phyloP scores from a whole-genome alignment of 2,888 invertebrate genomes.

The Drosophila basisetae region DNA sequence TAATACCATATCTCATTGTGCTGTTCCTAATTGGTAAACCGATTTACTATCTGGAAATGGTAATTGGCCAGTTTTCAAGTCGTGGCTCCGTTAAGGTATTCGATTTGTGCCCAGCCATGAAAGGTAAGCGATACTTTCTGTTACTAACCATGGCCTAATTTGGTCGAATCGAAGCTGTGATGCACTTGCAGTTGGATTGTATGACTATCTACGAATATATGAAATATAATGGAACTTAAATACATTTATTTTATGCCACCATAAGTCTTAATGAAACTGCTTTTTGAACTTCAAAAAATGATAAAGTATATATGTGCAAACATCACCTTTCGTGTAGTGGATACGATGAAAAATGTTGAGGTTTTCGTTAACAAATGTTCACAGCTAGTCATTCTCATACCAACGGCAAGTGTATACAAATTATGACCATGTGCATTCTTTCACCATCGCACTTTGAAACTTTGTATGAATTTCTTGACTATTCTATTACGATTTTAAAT shows the following conservation, averaged over 20 bases:
- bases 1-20: constrained; percentile 89
- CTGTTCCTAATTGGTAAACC: constrained; percentile 89
- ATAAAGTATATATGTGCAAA: neutral
- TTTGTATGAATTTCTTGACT: neutral
- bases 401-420: constrained; percentile 11
- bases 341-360: neutral
- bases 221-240: neutral
- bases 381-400: no score
- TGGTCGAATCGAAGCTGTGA: constrained; percentile 3
- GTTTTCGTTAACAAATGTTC: neutral
- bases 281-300: neutral
- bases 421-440: neutral
- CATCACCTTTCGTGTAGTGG: neutral
- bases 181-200: constrained; percentile 30
- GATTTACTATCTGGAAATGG: constrained; percentile 90
- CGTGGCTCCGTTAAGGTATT: constrained; percentile 89
- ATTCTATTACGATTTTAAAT: neutral
- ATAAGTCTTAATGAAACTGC: neutral
- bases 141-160: constrained; percentile 8
- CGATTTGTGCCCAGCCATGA: constrained; percentile 89
- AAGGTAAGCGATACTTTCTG: constrained; percentile 86
- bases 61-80: constrained; percentile 90
- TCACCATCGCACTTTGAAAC: neutral
- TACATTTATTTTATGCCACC: neutral
- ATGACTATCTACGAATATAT: neutral